Evolutionary conservation across 1,140 invertebrate genomes (phyloP).

Genomic region (Drosophila fuyamai): DNA sequence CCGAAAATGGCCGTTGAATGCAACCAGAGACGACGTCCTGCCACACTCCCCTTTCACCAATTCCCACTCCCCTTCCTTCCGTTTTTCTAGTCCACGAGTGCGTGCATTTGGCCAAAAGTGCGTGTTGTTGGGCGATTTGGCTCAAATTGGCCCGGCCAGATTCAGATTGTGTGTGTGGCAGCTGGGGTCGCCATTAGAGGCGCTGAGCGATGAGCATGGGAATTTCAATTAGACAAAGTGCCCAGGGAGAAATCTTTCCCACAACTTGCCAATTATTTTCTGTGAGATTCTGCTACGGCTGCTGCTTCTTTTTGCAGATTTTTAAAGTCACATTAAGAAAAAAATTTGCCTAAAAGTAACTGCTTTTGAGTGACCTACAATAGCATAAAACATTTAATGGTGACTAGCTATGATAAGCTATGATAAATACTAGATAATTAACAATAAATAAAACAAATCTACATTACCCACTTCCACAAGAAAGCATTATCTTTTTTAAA

Average conservation of each 20-base stretch:
- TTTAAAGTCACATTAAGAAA: conserved; percentile 36
- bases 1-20: conserved; percentile 73
- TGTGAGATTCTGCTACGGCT: conserved; percentile 28
- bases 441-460: no score
- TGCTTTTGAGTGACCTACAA: no score
- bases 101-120: conserved; percentile 52
- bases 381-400: no score
- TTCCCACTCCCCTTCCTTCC: not conserved
- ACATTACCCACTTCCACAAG: not conserved
- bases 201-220: conserved; percentile 63
- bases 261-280: conserved; percentile 59
- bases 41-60: not conserved
- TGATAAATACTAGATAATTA: no score
- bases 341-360: not conserved
- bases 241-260: conserved; percentile 61
- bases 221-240: conserved; percentile 65
- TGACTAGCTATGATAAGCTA: no score
- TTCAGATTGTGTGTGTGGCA: conserved; percentile 53
- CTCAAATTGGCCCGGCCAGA: conserved; percentile 55
- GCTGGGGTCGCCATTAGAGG: conserved; percentile 61
- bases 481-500: not conserved
- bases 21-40: conserved; percentile 34
- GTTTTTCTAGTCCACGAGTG: conserved; percentile 48
- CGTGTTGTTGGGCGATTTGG: conserved; percentile 58
- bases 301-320: conserved; percentile 14